Evolutionary conservation across 2,888 invertebrate species (phyloP), one percentile per base, ranked within the genome.

Genomic region (Campoplex nolae): DNA sequence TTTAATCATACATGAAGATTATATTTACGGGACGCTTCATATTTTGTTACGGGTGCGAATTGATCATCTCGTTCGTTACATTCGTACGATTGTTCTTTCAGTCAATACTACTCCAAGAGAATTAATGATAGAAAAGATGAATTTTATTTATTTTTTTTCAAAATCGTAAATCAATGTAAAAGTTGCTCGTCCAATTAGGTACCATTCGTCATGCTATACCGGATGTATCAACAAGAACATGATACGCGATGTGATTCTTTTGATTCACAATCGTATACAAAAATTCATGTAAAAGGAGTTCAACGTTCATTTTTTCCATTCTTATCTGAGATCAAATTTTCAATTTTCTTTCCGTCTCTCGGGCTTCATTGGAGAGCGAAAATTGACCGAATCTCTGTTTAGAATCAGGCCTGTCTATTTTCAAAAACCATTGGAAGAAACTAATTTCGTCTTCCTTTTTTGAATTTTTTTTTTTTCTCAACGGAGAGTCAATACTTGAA

Each of bases 21-120:
- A 62, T 32, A 32, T 62, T 62, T 62, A 62, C 62, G 62, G 32
- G 62, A 62, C 62, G 62, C 62, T 62, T 62, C 62, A 32, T 32
- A 28, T 62, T 62, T 62, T 62, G 62, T 62, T 62, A 62, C 62
- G 62, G 62, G 62, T 62, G 16, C 73, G 6, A 23, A 68, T 79
- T 70, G 67, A 7, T 58, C 38, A 38, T 38, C 35, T 35, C 28
- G 51, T 32, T n/a, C 54, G 28, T 73, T 67, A 54, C 13, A 13
- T 73, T 67, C 42, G 65, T 51, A 78, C 51, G 58, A 32, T 62
- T 13, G 58, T 62, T 16, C 23, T 13, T 62, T 13, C 0, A 9
- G 13, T 62, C 58, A 13, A 62, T 32, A 62, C 58, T 32, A 62
- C 58, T 62, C 58, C 13, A 32, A 62, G 13, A 62, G 28, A 56